phyloP scores from a whole-genome alignment of 1,140 invertebrate species.

The Pseudomyrmex gracilis region DNA sequence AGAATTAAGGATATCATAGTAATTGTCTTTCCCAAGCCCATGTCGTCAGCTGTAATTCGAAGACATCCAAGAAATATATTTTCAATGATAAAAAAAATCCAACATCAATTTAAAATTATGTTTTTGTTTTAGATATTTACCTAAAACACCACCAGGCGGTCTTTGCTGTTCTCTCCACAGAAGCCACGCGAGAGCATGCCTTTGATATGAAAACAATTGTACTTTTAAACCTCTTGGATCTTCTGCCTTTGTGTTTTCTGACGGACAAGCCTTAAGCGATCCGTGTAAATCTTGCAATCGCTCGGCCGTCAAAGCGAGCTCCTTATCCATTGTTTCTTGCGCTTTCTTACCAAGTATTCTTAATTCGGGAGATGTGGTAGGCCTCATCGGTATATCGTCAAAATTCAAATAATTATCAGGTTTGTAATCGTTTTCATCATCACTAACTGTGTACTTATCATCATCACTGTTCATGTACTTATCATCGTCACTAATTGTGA shows the following conservation, averaged over 20 bases:
- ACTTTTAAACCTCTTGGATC: slow-evolving; percentile 89
- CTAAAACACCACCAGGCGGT: slow-evolving; percentile 92
- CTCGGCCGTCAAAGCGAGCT: slow-evolving; percentile 90
- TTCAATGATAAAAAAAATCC: slow-evolving; percentile 53
- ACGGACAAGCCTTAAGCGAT: slow-evolving; percentile 89
- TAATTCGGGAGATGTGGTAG: slow-evolving; percentile 32
- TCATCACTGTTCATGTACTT: no score
- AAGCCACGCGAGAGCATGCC: slow-evolving; percentile 95
- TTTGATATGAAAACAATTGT: slow-evolving; percentile 94
- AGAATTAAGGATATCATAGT: slow-evolving; percentile 93
- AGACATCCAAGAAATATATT: slow-evolving; percentile 58
- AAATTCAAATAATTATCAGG: no score
- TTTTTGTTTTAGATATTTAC: slow-evolving; percentile 71
- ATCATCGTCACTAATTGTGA: no score
- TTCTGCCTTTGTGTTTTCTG: slow-evolving; percentile 86
- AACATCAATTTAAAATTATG: slow-evolving; percentile 17
- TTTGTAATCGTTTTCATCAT: no score
- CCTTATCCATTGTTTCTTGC: slow-evolving; percentile 87
- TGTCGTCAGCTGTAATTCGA: slow-evolving; percentile 92
- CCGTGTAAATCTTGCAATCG: slow-evolving; percentile 91
- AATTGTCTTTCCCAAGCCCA: slow-evolving; percentile 97
- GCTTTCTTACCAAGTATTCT: slow-evolving; percentile 82
- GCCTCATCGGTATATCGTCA: slow-evolving; percentile 41
- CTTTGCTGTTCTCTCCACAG: slow-evolving; percentile 94
- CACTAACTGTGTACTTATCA: no score